These are phyloP conservation scores for Mythimna ferrago DNA, from an alignment of 2,888 invertebrate species.

Conservation along the genomic window DNA sequence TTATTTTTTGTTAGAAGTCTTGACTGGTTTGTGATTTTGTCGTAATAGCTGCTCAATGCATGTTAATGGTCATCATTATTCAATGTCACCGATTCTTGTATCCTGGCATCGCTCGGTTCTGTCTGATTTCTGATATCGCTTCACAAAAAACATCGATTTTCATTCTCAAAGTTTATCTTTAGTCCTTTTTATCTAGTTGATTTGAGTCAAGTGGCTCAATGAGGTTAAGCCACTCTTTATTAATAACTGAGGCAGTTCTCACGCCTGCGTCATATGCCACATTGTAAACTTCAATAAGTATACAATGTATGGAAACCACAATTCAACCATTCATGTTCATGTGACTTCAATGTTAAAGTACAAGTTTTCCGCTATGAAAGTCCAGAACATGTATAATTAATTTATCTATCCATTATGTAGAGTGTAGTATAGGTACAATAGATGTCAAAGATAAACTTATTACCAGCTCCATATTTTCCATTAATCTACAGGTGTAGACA, in stretches of 20 bases:
- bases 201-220: constrained; percentile 36
- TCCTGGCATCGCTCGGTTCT: not conserved
- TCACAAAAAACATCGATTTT: not conserved
- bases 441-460: constrained; percentile 16
- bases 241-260: constrained; percentile 32
- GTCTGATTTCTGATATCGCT: constrained; percentile 4
- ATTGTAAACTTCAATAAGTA: constrained; percentile 5
- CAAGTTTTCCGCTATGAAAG: constrained; percentile 6
- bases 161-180: not conserved
- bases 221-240: constrained; percentile 34
- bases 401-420: constrained; percentile 5
- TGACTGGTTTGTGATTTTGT: not conserved
- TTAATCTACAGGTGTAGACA: constrained; percentile 7
- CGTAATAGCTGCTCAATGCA: not conserved
- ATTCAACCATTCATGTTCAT: not conserved
- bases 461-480: constrained; percentile 27
- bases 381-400: constrained; percentile 1
- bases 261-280: constrained; percentile 21
- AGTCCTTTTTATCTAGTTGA: constrained; percentile 20
- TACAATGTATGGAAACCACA: constrained; percentile 20
- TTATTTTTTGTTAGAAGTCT: not conserved
- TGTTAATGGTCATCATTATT: not conserved
- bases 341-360: constrained; percentile 21
- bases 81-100: not conserved
- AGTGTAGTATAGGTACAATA: constrained; percentile 22